Evolutionary conservation across 2,113 vertebrate genomes (phyloP), one percentile per base, ranked within the genome.

Genomic region (Oryzias celebensis): DNA sequence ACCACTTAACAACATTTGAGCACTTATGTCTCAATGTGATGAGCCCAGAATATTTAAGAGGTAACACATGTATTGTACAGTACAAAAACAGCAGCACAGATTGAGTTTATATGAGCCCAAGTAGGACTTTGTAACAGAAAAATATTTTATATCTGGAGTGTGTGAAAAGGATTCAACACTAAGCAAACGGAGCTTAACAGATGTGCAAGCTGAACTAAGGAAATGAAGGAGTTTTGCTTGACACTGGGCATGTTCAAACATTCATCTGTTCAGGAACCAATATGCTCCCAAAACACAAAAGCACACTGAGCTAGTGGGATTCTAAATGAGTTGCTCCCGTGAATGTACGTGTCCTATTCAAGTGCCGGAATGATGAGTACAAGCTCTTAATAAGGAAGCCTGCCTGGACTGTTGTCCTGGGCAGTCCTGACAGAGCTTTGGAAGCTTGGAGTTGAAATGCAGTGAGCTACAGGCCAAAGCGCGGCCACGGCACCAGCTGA

Each of bases 31-130:
- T 73, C 16, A 61, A 65, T 41, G 45, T 57, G 53, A 74, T 65
- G 58, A 87, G 74, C 67, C 67, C 61, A 60, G 62, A 71, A 68
- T 71, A 78, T 54, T 66, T 31, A 68, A 81, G 90, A 92, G 90
- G 91, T 91, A 91, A 90, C 73, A 65, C 71, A 88, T 72, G 82
- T 80, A 73, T 83, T 59, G 66, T 89, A 88, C 85, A 89, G 88
- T 89, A 88, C 82, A 85, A 60, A 70, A 81, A 90, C 80, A 90
- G 89, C 90, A 90, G 90, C 88, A 68, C 79, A 90, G 66, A 85
- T 52, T 61, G 77, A 75, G 64, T 52, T 73, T 74, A 58, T 55
- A 55, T 66, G 77, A 81, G 72, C 70, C 53, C 46, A 47, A 70
- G 55, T 82, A 73, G 75, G 31, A 42, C 65, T 76, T 65, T 56